Base-by-base conservation (phyloP, 2,797 vertebrate species). In the Danio albolineatus region DNA sequence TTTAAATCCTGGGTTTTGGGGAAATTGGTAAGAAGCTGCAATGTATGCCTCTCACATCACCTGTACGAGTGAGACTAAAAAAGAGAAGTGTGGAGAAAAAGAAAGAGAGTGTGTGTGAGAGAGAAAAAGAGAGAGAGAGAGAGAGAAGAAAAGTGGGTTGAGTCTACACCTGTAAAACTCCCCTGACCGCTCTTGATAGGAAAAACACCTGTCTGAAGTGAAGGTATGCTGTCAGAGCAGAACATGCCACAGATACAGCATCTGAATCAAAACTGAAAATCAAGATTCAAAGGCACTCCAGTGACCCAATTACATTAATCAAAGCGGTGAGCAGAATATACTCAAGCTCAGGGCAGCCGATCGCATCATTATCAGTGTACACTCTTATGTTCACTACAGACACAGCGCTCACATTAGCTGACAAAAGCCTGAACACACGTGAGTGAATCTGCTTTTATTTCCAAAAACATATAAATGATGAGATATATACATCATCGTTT, bases 161-260 rank as follows among this genome's bases (percentile, higher is more conserved):
- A 38, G 79, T 54, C 73, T 74, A 66, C 62, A 81, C 83, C 81
- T 77, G 78, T 65, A 73, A 71, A 76, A 85, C 83, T 82, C 71
- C 70, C 60, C 78, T 76, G 75, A 83, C 76, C 16, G 36, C 81
- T 61, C 64, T 51, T 16, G 46, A 46, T 61, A 38, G 16, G 54
- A 53, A 53, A 54, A 41, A 49, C 64, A 64, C 59, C 60, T 82
- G 80, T 80, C 72, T 78, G n/a, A 51, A 51, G 39, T 41, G 48
- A 70, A 80, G 75, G 82, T 65, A 85, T 84, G 86, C 39, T 54
- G 84, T 76, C 56, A 60, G 65, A 61, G 77, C 66, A 65, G 65
- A 9, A 16, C 56, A 60, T 83, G 46, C 76, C 59, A 67, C n/a
- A 57, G 16, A 43, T 39, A 56, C 16, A 9, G 2, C 9, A 46